Conservation (phyloP, 2,888 invertebrate species). For the Agonopterix arenella region DNA sequence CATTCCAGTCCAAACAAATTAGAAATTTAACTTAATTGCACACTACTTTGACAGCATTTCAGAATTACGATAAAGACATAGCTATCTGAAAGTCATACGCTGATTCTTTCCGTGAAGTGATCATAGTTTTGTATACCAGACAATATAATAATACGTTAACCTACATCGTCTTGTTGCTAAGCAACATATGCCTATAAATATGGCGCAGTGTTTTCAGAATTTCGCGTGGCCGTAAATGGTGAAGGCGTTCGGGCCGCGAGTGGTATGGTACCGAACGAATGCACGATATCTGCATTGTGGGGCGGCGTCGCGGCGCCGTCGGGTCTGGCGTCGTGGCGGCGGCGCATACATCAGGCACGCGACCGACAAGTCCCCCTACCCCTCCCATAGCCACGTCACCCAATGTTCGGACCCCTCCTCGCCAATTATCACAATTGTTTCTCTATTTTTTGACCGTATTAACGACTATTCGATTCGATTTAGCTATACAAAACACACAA, state of each 20-base stretch:
- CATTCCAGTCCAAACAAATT: no score
- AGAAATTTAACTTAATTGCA: no score
- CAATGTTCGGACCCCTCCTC: constrained; percentile 23
- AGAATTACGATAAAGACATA: no score
- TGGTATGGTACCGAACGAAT: constrained; percentile 39
- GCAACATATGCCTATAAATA: constrained; percentile 5
- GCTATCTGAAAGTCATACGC: no score
- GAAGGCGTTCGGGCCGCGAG: constrained; percentile 37
- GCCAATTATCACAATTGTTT: constrained; percentile 59
- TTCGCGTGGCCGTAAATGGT: constrained; percentile 39
- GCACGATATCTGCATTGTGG: constrained; percentile 73
- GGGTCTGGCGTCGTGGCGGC: constrained; percentile 70
- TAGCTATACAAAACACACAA: no score
- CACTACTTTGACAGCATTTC: no score
- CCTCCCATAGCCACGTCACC: constrained; percentile 6
- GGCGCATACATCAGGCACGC: constrained; percentile 70
- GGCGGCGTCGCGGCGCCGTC: constrained; percentile 67
- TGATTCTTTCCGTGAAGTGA: no score
- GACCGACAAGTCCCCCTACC: constrained; percentile 22
- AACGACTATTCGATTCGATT: neutral
- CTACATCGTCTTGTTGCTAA: constrained; percentile 3
- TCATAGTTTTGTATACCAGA: neutral
- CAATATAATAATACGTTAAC: no score
- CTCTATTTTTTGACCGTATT: constrained; percentile 41
- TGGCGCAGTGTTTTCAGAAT: constrained; percentile 14